These are phyloP conservation scores for Mixornis gularis DNA, from an alignment of 2,113 vertebrate genomes.

Conservation along the genomic window DNA sequence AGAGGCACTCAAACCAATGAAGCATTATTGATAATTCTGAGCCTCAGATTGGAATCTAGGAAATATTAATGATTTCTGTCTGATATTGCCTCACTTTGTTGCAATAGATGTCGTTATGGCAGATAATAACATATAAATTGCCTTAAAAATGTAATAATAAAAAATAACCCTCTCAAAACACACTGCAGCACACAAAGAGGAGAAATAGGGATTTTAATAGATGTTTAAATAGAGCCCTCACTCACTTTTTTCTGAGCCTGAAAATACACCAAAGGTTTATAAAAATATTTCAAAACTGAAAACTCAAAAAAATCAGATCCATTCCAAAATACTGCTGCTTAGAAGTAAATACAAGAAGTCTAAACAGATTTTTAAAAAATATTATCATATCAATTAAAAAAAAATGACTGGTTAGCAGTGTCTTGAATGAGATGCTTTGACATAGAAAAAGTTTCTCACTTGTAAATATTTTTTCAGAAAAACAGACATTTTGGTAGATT, in stretches of 20 bases:
- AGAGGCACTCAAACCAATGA: constrained; percentile 39
- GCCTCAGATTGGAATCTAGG: constrained; percentile 30
- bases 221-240: background rate
- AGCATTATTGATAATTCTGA: constrained; percentile 36
- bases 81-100: constrained; percentile 34
- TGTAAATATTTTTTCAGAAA: background rate
- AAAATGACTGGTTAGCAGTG: background rate
- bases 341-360: background rate
- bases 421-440: background rate
- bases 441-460: background rate
- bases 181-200: background rate
- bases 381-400: background rate
- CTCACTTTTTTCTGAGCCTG: background rate
- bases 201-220: background rate
- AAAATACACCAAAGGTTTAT: background rate
- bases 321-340: background rate
- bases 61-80: constrained; percentile 53
- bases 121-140: constrained; percentile 25
- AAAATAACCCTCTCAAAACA: background rate
- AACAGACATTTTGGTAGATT: background rate
- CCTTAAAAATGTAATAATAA: constrained; percentile 22
- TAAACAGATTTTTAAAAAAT: background rate
- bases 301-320: background rate
- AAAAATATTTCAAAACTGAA: background rate
- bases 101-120: constrained; percentile 21